Evolutionary conservation across 1,140 invertebrate species (phyloP).

Genomic region (Hyposmocoma kahamanoa): DNA sequence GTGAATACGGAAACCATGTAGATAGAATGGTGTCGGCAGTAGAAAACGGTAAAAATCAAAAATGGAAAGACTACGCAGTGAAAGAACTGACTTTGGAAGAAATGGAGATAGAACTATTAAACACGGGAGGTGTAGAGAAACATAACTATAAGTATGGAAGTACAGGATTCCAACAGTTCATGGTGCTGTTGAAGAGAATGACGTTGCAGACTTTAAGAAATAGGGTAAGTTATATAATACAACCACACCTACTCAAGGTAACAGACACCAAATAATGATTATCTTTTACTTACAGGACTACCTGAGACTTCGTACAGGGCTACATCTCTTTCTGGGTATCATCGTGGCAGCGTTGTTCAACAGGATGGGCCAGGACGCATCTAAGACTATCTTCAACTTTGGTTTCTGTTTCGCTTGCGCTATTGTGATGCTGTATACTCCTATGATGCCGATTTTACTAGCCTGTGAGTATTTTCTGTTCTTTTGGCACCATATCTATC

Average conservation of each 20-base stretch:
- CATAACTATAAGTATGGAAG: conserved; percentile 74
- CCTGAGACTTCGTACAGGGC: conserved; percentile 78
- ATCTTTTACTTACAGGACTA: conserved; percentile 76
- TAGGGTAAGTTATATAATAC: conserved; percentile 75
- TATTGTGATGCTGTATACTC: conserved; percentile 85
- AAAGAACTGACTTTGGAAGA: conserved; percentile 24
- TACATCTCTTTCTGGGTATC: conserved; percentile 81
- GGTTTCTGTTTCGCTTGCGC: conserved; percentile 86
- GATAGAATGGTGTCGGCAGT: conserved; percentile 78
- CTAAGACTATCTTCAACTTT: conserved; percentile 87
- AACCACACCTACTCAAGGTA: too few relatives aligned
- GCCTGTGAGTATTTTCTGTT: conserved; percentile 81
- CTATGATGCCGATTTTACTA: conserved; percentile 85
- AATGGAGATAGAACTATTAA: conserved; percentile 43
- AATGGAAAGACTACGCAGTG: conserved; percentile 52
- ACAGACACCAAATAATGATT: too few relatives aligned
- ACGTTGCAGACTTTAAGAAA: conserved; percentile 82
- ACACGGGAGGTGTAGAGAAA: conserved; percentile 37
- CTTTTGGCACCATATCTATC: too few relatives aligned
- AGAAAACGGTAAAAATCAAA: conserved; percentile 75
- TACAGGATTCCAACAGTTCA: conserved; percentile 79
- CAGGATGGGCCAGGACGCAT: conserved; percentile 83
- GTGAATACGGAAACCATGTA: conserved; percentile 81
- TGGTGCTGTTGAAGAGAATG: conserved; percentile 78
- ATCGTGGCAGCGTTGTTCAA: conserved; percentile 81